phyloP scores from a whole-genome alignment of 2,888 invertebrate species.

The Pristionchus fissidentatus region DNA sequence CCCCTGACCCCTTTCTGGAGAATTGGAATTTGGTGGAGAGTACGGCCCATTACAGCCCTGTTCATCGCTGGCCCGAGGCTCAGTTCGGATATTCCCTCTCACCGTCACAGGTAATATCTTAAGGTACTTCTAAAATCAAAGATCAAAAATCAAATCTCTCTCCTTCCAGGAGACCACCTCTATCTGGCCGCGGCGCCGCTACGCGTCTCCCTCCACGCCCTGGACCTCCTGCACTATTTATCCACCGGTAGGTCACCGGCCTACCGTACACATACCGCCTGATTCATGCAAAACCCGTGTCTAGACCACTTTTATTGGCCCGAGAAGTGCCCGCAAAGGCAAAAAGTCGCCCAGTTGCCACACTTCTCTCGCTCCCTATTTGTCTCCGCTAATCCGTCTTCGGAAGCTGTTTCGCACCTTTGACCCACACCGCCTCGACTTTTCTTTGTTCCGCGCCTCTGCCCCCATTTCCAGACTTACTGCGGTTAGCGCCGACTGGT shows the following conservation, averaged over 20 bases:
- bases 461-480: background rate
- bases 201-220: constrained; percentile 23
- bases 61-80: constrained; percentile 9
- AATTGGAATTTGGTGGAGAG: no score
- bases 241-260: constrained; percentile 23
- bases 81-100: constrained; percentile 23
- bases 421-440: background rate
- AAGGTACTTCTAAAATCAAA: background rate
- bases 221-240: constrained; percentile 25
- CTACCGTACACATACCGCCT: background rate
- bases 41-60: constrained; percentile 39
- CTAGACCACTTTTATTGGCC: background rate
- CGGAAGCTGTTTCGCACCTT: constrained; percentile 41
- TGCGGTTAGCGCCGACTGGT: background rate
- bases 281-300: no score
- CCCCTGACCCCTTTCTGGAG: no score
- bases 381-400: background rate
- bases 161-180: constrained; percentile 29
- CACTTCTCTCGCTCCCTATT: constrained; percentile 23
- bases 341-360: constrained; percentile 30
- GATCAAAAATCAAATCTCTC: background rate
- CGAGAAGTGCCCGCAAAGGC: background rate
- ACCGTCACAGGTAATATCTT: constrained; percentile 9
- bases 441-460: constrained; percentile 11
- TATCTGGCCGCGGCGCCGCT: constrained; percentile 22